Base-by-base conservation (phyloP, 1,140 invertebrate species). In the Micrasema longulum region DNA sequence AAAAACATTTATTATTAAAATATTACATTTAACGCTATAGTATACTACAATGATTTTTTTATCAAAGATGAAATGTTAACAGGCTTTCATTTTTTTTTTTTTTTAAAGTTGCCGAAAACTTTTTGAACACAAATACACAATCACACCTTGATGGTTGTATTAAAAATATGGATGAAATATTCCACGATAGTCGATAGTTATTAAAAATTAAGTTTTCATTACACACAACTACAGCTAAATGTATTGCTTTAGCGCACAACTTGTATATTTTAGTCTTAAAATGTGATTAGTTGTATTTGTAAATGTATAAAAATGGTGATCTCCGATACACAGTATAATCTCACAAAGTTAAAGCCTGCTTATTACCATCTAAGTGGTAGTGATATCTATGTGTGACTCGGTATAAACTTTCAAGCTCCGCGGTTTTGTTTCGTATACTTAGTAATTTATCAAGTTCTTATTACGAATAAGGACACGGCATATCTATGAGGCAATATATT, bases 351-450 rank as follows among this genome's bases (percentile, higher is more conserved):
- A 57, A 57, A 57, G 53, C 53, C 53, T 35, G 53, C 14, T 35
- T 36, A 31, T 57, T 57, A 36, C 53, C 22, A 23, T 53, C 22
- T 53, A 26, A 45, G 26, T 53, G 22, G 53, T 6, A 38, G 53
- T 63, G 38, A 38, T 57, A 57, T n/a, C 53, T 36, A 57, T 57
- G 26, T 47, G 14, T 48, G n/a, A 62, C 63, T 72, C 57, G 53
- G 60, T 73, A 69, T 74, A 70, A 70, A 66, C 38, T 74, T 73
- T 71, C 69, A 75, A 75, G 73, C 73, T 75, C 73, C 62, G 62
- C 52, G 68, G 62, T 71, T 75, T 60, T 63, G 65, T 71, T 50
- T 75, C 73, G 73, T 75, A 75, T 75, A 75, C 73, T 69, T 74
- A 14, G 50, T 53, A 22, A 53, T 53, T 53, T 53, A 53, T 53